Evolutionary conservation across 2,113 vertebrate species (phyloP).

Genomic region (Gila orcuttii): DNA sequence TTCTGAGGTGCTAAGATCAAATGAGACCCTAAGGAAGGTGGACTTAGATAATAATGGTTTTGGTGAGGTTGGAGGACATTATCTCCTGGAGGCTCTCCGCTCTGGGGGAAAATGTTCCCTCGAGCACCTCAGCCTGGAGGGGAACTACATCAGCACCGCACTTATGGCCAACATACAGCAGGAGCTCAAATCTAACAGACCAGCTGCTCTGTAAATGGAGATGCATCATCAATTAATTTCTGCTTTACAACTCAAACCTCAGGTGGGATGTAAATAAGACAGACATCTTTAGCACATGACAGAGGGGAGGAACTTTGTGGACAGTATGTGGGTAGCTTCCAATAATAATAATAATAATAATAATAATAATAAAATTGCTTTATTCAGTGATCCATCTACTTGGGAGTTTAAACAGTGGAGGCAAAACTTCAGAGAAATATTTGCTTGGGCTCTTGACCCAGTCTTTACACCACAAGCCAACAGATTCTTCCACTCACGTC

Average conservation of each 20-base stretch:
- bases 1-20: constrained; percentile 71
- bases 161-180: constrained; percentile 73
- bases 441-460: constrained; percentile 44
- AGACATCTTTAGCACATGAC: not conserved
- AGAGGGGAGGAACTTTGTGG: constrained; percentile 20
- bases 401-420: constrained; percentile 40
- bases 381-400: constrained; percentile 36
- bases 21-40: constrained; percentile 66
- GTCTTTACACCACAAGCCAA: constrained; percentile 28
- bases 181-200: constrained; percentile 58
- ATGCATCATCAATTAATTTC: not conserved
- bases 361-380: constrained; percentile 22
- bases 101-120: constrained; percentile 63
- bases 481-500: constrained; percentile 9
- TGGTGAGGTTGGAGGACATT: constrained; percentile 75
- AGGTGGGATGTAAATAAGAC: not conserved
- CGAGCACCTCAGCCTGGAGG: constrained; percentile 73
- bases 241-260: not conserved
- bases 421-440: constrained; percentile 43
- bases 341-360: not conserved
- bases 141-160: constrained; percentile 72
- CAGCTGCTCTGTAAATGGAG: constrained; percentile 13
- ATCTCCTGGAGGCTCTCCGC: constrained; percentile 70
- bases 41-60: constrained; percentile 78
- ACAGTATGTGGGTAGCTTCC: constrained; percentile 14